These are phyloP conservation scores for Indicator maculatus DNA, from an alignment of 2,113 vertebrate species.

Conservation along the genomic window DNA sequence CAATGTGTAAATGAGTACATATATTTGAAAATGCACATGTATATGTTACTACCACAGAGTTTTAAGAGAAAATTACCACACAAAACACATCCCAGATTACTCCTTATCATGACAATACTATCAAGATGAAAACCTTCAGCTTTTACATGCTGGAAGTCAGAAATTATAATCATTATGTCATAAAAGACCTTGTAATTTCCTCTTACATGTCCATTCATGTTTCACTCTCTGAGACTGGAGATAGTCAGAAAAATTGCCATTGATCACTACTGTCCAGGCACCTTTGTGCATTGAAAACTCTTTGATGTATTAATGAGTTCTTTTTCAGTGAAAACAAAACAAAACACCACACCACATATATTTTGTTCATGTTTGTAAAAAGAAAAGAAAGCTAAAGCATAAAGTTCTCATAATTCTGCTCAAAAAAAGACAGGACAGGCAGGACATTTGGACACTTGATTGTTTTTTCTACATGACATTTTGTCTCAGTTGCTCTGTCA, in stretches of 20 bases:
- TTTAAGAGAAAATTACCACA: neutral
- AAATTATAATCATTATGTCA: neutral
- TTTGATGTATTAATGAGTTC: neutral
- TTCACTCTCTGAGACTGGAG: neutral
- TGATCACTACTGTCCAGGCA: neutral
- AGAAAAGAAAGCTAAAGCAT: neutral
- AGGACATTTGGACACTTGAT: neutral
- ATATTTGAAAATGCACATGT: accelerated
- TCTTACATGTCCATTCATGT: neutral
- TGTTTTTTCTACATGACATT: too few relatives aligned
- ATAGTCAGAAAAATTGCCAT: neutral
- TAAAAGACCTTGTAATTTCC: neutral
- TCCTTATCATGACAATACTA: neutral
- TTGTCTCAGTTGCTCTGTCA: neutral
- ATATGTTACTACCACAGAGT: accelerated
- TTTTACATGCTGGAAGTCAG: neutral
- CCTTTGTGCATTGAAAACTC: accelerated
- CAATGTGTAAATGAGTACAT: neutral
- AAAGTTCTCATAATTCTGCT: neutral
- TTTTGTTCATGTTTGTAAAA: neutral
- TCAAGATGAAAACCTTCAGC: neutral
- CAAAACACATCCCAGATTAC: neutral
- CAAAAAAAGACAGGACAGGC: neutral
- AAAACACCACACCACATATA: too few relatives aligned
- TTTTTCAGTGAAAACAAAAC: neutral